Conservation (phyloP, 2,113 vertebrate genomes). For the Mesocricetus auratus region DNA sequence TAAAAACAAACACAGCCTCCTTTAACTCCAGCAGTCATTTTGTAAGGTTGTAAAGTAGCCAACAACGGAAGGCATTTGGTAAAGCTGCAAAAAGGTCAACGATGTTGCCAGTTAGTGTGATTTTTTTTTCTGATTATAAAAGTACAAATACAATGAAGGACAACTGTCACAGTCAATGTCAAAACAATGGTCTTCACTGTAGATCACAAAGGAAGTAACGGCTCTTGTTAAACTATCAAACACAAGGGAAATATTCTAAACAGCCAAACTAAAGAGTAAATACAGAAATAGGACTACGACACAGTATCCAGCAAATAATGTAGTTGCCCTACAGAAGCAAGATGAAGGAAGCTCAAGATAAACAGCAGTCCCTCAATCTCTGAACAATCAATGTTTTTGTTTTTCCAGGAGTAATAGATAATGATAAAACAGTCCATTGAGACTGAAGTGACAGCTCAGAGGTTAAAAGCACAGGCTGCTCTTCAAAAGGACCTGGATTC, state of each 20-base stretch:
- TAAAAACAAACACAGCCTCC: not conserved
- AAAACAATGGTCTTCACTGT: slow-evolving; percentile 12
- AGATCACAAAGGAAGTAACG: slow-evolving; percentile 13
- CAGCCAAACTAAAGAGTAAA: slow-evolving; percentile 34
- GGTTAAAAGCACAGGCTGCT: not conserved
- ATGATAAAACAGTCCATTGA: not conserved
- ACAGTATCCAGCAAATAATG: slow-evolving; percentile 6
- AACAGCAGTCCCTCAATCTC: not conserved
- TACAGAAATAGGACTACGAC: not conserved
- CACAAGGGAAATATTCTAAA: not conserved
- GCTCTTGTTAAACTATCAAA: slow-evolving; percentile 27
- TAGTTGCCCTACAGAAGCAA: not conserved
- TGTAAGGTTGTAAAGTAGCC: not conserved
- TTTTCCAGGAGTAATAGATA: not conserved
- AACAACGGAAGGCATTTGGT: not conserved
- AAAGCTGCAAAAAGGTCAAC: not conserved
- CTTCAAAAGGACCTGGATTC: not conserved
- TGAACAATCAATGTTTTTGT: not conserved
- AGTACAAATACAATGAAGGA: slow-evolving; percentile 3
- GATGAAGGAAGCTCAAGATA: not conserved
- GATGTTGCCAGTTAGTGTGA: not conserved
- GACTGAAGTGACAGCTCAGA: not conserved
- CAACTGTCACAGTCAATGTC: not conserved
- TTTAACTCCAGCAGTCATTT: not conserved
- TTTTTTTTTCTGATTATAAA: not conserved